phyloP scores from a whole-genome alignment of 2,113 vertebrate species.

The Ptilorrhoa leucosticta region DNA sequence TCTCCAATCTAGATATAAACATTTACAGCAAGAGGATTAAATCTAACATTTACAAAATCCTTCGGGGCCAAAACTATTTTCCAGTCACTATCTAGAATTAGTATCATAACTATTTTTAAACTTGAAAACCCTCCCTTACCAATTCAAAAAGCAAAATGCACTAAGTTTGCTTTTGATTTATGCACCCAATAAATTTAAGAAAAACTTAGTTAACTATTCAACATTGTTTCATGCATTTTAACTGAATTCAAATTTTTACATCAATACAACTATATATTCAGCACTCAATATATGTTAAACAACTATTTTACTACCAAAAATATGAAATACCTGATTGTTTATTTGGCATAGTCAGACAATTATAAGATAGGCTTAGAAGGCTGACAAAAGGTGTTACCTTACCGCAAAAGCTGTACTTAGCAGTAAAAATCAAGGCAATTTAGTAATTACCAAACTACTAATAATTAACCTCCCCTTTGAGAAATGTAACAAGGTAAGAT shows the following conservation, averaged over 20 bases:
- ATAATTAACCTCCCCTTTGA: conserved; percentile 55
- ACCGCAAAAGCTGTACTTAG: conserved; percentile 19
- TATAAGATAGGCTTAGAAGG: neutral
- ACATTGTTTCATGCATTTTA: neutral
- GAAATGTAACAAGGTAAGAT: conserved; percentile 46
- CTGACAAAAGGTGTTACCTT: neutral
- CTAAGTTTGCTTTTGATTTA: neutral
- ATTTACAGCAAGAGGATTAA: neutral
- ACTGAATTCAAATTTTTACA: neutral
- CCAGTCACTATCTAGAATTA: neutral
- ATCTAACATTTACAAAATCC: neutral
- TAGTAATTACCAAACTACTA: conserved; percentile 42
- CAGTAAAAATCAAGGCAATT: conserved; percentile 37
- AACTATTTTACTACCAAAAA: neutral
- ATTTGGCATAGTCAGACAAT: neutral
- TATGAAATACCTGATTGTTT: neutral
- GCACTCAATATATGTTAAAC: neutral
- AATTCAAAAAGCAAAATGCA: neutral
- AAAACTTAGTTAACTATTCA: neutral
- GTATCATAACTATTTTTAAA: neutral
- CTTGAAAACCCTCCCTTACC: neutral
- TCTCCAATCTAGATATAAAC: neutral
- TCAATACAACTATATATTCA: neutral
- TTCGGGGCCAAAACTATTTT: neutral
- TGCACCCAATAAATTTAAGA: neutral